These are phyloP conservation scores for Drymodes brunneopygia DNA, from an alignment of 2,113 vertebrate species.

Conservation along the genomic window DNA sequence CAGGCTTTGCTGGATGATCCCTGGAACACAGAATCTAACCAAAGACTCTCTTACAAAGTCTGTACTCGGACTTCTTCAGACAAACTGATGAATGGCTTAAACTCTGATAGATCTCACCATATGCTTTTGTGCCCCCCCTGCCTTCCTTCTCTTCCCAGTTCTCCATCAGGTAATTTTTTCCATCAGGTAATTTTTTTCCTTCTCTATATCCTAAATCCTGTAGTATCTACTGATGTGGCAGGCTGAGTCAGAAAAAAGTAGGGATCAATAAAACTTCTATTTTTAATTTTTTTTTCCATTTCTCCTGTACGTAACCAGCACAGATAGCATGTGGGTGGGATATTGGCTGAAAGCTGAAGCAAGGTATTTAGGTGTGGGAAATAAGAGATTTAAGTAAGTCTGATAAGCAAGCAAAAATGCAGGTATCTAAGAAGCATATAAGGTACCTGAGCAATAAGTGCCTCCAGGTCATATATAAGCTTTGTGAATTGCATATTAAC, in stretches of 20 bases:
- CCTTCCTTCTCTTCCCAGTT: conserved; percentile 72
- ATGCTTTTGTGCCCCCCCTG: conserved; percentile 65
- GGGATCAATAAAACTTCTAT: background rate
- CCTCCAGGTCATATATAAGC: background rate
- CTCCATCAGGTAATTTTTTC: conserved; percentile 75
- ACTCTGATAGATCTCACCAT: conserved; percentile 58
- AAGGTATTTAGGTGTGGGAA: background rate
- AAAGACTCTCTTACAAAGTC: conserved; percentile 66
- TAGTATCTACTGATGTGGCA: background rate
- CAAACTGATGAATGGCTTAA: conserved; percentile 69
- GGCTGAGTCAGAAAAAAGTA: background rate
- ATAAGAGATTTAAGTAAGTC: background rate
- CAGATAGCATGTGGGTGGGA: background rate
- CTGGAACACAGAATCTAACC: conserved; percentile 71
- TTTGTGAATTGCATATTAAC: background rate
- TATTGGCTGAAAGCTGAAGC: background rate
- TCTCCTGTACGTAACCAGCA: background rate
- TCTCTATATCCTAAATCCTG: background rate
- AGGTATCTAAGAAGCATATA: background rate
- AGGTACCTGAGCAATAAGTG: background rate
- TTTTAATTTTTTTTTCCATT: background rate
- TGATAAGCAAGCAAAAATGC: background rate
- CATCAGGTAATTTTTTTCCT: conserved; percentile 73
- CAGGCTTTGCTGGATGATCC: conserved; percentile 53
- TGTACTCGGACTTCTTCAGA: conserved; percentile 70